phyloP scores from a whole-genome alignment of 1,140 invertebrate genomes.

The Drosophila bocki region DNA sequence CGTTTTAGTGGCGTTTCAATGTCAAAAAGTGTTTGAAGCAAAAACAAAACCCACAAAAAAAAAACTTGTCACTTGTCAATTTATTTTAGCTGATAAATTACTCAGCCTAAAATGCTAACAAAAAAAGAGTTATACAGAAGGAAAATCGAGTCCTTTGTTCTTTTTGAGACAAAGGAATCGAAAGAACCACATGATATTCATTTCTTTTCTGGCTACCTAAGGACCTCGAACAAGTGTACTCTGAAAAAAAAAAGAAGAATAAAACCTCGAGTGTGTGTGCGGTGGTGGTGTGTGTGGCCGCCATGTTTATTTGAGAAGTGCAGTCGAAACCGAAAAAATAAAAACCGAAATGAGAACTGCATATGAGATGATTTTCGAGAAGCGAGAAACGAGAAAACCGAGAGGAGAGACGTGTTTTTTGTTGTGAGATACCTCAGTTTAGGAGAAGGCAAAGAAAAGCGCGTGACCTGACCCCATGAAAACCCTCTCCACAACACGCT shows the following conservation, averaged over 20 bases:
- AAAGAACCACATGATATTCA: conserved; percentile 1
- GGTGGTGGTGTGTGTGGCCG: conserved; percentile 16
- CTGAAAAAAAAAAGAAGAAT: conserved; percentile 12
- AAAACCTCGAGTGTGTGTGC: conserved; percentile 21
- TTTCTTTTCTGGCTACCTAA: conserved; percentile 20
- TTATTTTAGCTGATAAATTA: conserved; percentile 30
- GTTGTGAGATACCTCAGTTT: conserved; percentile 6
- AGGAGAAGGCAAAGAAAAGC: conserved; percentile 29
- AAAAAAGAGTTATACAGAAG: not conserved
- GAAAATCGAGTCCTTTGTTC: conserved; percentile 41
- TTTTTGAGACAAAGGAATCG: conserved; percentile 18
- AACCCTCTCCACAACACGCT: conserved; percentile 16
- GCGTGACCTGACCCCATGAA: conserved; percentile 47
- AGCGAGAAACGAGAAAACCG: conserved; percentile 16
- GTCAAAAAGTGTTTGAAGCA: conserved; percentile 33
- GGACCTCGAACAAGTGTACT: conserved; percentile 44
- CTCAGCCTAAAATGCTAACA: not conserved
- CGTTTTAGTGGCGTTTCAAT: conserved; percentile 48
- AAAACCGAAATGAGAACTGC: conserved; percentile 40
- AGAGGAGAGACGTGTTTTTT: conserved; percentile 10
- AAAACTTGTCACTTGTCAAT: conserved; percentile 20
- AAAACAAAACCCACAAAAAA: conserved; percentile 1
- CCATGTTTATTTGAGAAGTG: conserved; percentile 56
- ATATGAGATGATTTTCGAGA: conserved; percentile 38
- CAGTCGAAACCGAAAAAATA: conserved; percentile 40